Base-by-base conservation (phyloP, 2,113 vertebrate species). In the Silurus asotus region DNA sequence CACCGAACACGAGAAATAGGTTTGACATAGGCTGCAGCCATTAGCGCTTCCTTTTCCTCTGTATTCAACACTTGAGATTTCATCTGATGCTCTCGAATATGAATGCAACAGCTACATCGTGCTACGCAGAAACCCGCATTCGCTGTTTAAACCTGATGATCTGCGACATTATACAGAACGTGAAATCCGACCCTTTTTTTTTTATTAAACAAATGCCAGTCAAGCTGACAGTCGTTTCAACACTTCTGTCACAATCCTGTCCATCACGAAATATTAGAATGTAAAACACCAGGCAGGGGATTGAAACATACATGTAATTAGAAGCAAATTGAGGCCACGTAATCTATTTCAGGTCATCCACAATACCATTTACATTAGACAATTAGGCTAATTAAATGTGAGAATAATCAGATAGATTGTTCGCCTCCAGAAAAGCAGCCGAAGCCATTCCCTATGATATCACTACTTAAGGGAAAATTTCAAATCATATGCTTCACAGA, bases 331-430 rank as follows among this genome's bases (percentile, higher is more conserved):
- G 93, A 92, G 93, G 93, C 89, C 93, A 90, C 88, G 78, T 89
- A 93, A 94, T 95, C 93, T 93, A 84, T 91, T 93, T 93, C 90
- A 90, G 93, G 94, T 92, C 94, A 93, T 93, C 90, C 90, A 82
- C 90, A 92, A 93, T 93, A 92, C 91, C 93, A 93, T 91, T 92
- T 93, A 92, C 91, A 94, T 91, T 93, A 90, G 90, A 92, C 91
- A 91, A 93, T 93, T 92, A 89, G 88, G 92, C 92, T 93, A 93
- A 95, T 95, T 95, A 94, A 94, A 94, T 93, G 82, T 77, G 88
- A 87, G 91, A 92, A 93, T 94, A 94, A 95, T 94, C 92, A 90
- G 85, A 92, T 86, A 37, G 28, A 28, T 25, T 6, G 70, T 45
- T 55, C 51, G 65, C 88, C 88, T 82, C 82, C 78, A 90, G 81